phyloP scores from a whole-genome alignment of 2,113 vertebrate genomes.

The Cheirogaleus medius region DNA sequence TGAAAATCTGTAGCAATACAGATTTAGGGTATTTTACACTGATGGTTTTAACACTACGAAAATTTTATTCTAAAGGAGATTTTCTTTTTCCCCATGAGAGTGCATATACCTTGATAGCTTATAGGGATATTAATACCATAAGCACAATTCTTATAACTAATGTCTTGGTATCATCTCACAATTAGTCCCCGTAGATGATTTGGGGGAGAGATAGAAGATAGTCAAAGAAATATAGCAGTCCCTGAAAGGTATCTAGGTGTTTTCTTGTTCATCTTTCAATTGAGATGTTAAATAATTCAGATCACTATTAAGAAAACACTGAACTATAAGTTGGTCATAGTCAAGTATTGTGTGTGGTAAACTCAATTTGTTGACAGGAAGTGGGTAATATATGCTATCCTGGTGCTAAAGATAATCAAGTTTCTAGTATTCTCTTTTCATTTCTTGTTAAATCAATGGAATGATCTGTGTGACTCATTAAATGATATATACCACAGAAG shows the following conservation, averaged over 20 bases:
- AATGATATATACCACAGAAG: not conserved
- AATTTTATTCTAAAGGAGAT: not conserved
- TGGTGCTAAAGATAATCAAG: not conserved
- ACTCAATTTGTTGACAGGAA: not conserved
- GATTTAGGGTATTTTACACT: not conserved
- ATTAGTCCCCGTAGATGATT: not conserved
- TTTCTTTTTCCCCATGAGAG: not conserved
- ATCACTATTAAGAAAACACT: not conserved
- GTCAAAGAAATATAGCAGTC: not conserved
- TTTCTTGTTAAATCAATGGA: not conserved
- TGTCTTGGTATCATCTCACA: not conserved
- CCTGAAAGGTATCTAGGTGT: not conserved
- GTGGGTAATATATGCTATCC: not conserved
- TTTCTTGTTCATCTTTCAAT: not conserved
- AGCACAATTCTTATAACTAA: not conserved
- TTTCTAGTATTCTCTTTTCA: not conserved
- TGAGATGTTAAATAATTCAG: constrained; percentile 33
- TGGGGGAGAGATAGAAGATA: not conserved
- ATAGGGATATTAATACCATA: not conserved
- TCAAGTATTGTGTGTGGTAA: not conserved
- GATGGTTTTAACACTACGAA: not conserved
- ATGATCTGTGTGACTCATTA: not conserved
- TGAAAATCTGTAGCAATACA: not conserved
- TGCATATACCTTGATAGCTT: not conserved
- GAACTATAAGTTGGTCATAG: not conserved